These are phyloP conservation scores for Hemiscyllium ocellatum DNA, from an alignment of 2,113 vertebrate genomes.

Conservation along the genomic window DNA sequence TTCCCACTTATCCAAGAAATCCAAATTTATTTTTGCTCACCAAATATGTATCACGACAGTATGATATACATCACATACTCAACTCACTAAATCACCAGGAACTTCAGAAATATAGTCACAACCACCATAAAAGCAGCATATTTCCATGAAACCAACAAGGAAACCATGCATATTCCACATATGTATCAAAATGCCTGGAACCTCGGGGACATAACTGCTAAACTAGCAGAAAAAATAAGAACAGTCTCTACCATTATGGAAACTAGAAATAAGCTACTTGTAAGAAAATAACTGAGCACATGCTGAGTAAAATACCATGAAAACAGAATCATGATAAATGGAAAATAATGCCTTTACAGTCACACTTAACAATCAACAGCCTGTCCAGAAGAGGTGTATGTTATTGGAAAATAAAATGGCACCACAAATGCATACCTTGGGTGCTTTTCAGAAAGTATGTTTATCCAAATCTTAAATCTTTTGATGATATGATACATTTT, in stretches of 20 bases:
- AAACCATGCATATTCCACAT: neutral
- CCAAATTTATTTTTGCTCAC: neutral
- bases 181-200: neutral
- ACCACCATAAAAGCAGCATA: neutral
- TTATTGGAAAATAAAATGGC: neutral
- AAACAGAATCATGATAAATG: neutral
- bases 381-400: neutral
- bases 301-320: slow-evolving; percentile 15
- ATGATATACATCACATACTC: neutral
- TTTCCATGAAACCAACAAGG: neutral
- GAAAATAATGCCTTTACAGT: neutral
- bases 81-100: neutral
- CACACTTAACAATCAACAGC: neutral
- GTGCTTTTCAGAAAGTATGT: neutral
- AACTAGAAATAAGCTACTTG: neutral
- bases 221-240: neutral
- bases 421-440: neutral
- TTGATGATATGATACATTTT: neutral
- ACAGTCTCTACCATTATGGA: neutral
- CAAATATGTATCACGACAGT: neutral
- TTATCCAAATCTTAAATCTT: neutral
- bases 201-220: neutral
- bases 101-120: neutral
- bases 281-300: neutral
- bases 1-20: neutral